A percentile compares a stretch with the other conserved stretches of the same genome.
Conservation (phyloP, 2,797 vertebrate genomes). For the Heteromormyrus szaboi region DNA sequence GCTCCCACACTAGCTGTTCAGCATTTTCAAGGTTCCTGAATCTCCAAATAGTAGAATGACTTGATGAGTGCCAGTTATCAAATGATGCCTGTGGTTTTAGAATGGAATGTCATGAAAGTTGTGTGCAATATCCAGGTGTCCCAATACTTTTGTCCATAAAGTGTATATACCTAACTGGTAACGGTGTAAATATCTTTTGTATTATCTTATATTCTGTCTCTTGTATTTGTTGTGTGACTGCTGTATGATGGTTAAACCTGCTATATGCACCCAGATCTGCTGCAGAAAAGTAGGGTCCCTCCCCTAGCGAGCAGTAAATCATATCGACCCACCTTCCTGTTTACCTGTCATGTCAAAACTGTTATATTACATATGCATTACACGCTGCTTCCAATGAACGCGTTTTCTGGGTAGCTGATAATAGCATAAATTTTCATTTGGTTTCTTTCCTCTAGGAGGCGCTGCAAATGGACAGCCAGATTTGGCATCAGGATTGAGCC, state of each 20-base stretch:
- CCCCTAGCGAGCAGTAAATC: neutral
- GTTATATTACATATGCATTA: neutral
- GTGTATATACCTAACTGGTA: neutral
- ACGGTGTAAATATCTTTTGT: neutral
- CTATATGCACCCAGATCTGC: neutral
- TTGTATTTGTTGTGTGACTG: neutral
- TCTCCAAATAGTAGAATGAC: neutral
- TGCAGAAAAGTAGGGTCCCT: neutral
- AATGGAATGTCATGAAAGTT: neutral
- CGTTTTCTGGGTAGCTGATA: neutral
- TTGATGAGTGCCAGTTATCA: neutral
- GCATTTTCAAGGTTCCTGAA: neutral
- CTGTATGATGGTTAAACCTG: neutral
- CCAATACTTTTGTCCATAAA: neutral
- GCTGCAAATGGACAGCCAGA: conserved; percentile 16
- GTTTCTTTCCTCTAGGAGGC: conserved; percentile 25
- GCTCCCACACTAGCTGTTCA: neutral
- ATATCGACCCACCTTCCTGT: neutral
- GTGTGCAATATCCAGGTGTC: neutral
- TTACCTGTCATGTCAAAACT: neutral
- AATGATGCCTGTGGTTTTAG: neutral
- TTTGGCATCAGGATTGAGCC: conserved; percentile 25
- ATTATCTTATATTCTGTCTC: neutral
- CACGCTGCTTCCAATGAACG: neutral
- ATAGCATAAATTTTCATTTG: neutral